Percentiles rank a stretch among this genome's conserved stretches.
phyloP scores from a whole-genome alignment of 2,888 invertebrate genomes.

The Morpho achilles region DNA sequence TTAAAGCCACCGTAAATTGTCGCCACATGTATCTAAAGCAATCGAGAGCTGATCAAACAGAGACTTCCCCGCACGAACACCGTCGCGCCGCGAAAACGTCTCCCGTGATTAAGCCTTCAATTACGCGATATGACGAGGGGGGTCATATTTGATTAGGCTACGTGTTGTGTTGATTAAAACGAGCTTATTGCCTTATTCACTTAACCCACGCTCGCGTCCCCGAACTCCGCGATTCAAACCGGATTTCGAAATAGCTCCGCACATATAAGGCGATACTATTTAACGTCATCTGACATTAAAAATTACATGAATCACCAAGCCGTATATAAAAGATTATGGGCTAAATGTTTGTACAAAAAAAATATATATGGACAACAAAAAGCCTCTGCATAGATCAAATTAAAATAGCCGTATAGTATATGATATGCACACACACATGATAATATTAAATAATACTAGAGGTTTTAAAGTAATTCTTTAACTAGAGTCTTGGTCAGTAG shows the following conservation, averaged over 20 bases:
- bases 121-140: constrained; percentile 72
- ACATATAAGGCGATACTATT: constrained; percentile 38
- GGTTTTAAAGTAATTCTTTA: too few species aligned
- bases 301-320: constrained; percentile 48
- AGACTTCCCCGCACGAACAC: constrained; percentile 40
- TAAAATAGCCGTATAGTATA: too few species aligned
- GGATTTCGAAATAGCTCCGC: constrained; percentile 43
- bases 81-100: constrained; percentile 52
- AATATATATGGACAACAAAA: too few species aligned
- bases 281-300: constrained; percentile 52
- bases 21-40: constrained; percentile 37
- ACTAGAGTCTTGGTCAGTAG: too few species aligned
- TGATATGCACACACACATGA: too few species aligned
- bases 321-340: constrained; percentile 21
- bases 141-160: constrained; percentile 77
- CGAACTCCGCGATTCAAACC: constrained; percentile 38
- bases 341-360: constrained; percentile 13
- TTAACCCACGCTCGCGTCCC: constrained; percentile 45
- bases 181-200: constrained; percentile 74
- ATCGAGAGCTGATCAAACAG: constrained; percentile 67
- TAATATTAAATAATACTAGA: too few species aligned
- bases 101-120: constrained; percentile 74
- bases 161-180: constrained; percentile 76
- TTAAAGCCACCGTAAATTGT: constrained; percentile 27
- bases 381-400: too few species aligned